phyloP scores from a whole-genome alignment of 2,888 invertebrate species.

The Cistogaster globosa region DNA sequence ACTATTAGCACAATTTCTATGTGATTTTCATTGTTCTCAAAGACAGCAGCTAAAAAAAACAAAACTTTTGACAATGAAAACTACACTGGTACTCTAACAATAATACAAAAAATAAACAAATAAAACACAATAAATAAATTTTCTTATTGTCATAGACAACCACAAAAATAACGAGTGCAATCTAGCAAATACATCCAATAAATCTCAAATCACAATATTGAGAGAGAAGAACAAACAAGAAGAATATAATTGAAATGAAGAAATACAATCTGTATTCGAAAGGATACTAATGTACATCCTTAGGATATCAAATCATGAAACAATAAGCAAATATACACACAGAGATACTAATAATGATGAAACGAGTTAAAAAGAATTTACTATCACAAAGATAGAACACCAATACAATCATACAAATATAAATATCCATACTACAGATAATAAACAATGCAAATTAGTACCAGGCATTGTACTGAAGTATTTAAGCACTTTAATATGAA shows the following conservation, averaged over 20 bases:
- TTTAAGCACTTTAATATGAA: background rate
- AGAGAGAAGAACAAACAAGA: slow-evolving; percentile 4
- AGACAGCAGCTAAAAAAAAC: background rate
- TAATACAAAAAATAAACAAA: background rate
- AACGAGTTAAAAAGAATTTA: slow-evolving; percentile 8
- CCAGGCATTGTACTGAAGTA: slow-evolving; percentile 9
- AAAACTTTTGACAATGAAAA: slow-evolving; percentile 18
- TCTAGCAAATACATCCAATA: slow-evolving; percentile 1
- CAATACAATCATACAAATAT: background rate
- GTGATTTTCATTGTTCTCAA: background rate
- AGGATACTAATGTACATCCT: slow-evolving; percentile 22
- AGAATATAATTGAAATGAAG: slow-evolving; percentile 17
- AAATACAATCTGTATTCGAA: slow-evolving; percentile 7
- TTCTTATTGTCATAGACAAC: slow-evolving; percentile 51
- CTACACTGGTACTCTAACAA: background rate
- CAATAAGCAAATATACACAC: background rate
- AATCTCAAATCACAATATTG: background rate
- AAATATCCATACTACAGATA: slow-evolving; percentile 13
- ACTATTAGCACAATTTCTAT: background rate
- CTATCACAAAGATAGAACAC: slow-evolving; percentile 15
- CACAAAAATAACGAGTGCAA: background rate
- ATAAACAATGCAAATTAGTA: slow-evolving; percentile 63
- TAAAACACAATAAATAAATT: slow-evolving; percentile 28
- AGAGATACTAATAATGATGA: background rate
- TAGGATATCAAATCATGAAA: slow-evolving; percentile 34